Evolutionary conservation across 2,888 invertebrate species (phyloP).

Genomic region (Venusia cambrica): DNA sequence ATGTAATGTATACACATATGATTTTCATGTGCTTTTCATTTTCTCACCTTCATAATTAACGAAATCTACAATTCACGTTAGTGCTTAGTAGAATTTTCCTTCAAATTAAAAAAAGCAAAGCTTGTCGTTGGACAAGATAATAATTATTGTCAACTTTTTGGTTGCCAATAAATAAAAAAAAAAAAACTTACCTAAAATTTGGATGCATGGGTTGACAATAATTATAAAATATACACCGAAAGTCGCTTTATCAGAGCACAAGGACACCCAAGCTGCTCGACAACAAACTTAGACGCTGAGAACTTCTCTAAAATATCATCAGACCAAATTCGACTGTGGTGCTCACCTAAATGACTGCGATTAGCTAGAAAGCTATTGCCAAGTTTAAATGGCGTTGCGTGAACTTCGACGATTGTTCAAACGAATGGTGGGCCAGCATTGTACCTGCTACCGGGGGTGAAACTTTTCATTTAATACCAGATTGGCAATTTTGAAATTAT

Average conservation of each 20-base stretch:
- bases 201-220: no score
- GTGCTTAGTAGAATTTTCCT: no score
- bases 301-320: conserved; percentile 60
- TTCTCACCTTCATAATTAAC: no score
- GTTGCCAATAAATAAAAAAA: no score
- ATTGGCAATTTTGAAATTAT: conserved; percentile 29
- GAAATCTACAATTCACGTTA: no score
- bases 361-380: conserved; percentile 68
- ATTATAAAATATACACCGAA: no score
- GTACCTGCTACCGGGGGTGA: conserved; percentile 44
- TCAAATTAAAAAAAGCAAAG: no score
- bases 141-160: no score
- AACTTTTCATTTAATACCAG: conserved; percentile 43
- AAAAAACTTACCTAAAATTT: no score
- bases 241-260: conserved; percentile 15
- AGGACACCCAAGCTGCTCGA: conserved; percentile 16
- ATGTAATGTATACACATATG: no score
- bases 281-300: conserved; percentile 18
- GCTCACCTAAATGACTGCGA: conserved; percentile 65
- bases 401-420: conserved; percentile 65
- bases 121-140: no score
- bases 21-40: no score
- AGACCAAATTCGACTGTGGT: conserved; percentile 52
- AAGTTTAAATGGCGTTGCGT: conserved; percentile 63
- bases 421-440: conserved; percentile 57